Conservation (phyloP, 2,888 invertebrate genomes). For the Meteorus colon region DNA sequence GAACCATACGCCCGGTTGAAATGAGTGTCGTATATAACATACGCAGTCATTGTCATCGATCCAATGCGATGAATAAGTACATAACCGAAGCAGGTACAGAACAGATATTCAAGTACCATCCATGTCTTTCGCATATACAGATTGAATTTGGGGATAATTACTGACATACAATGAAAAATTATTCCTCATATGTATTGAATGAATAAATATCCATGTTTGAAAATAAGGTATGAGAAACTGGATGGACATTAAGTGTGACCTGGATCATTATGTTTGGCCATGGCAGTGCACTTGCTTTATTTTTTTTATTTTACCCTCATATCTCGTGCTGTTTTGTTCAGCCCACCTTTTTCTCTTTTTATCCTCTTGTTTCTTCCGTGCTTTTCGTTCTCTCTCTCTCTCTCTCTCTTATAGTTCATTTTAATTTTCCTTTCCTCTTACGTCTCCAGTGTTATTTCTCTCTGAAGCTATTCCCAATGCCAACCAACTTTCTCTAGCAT, state of each 20-base stretch:
- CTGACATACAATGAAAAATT: slow-evolving; percentile 49
- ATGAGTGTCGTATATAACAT: slow-evolving; percentile 17
- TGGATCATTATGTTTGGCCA: slow-evolving; percentile 40
- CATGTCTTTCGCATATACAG: slow-evolving; percentile 48
- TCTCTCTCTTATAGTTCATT: slow-evolving; percentile 34
- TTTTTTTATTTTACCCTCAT: slow-evolving; percentile 18
- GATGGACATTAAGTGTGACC: slow-evolving; percentile 35
- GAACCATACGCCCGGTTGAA: neutral
- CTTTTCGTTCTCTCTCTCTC: slow-evolving; percentile 25
- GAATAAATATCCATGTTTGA: slow-evolving; percentile 35
- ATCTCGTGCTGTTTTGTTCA: slow-evolving; percentile 23
- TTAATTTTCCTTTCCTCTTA: slow-evolving; percentile 37
- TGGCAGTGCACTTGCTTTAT: slow-evolving; percentile 33
- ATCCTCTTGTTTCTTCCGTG: slow-evolving; percentile 7
- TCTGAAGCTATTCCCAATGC: slow-evolving; percentile 35
- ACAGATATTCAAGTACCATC: slow-evolving; percentile 46
- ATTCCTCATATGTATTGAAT: slow-evolving; percentile 40
- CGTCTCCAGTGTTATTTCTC: slow-evolving; percentile 25
- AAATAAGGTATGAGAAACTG: neutral
- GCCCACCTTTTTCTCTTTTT: slow-evolving; percentile 18
- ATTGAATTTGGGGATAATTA: slow-evolving; percentile 28
- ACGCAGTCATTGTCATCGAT: slow-evolving; percentile 29
- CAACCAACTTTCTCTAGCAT: slow-evolving; percentile 16
- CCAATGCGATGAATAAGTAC: slow-evolving; percentile 22
- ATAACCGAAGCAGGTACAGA: slow-evolving; percentile 11